Evolutionary conservation across 2,113 vertebrate species (phyloP), one percentile per base, ranked within the genome.

Genomic region (Xerus inauris): DNA sequence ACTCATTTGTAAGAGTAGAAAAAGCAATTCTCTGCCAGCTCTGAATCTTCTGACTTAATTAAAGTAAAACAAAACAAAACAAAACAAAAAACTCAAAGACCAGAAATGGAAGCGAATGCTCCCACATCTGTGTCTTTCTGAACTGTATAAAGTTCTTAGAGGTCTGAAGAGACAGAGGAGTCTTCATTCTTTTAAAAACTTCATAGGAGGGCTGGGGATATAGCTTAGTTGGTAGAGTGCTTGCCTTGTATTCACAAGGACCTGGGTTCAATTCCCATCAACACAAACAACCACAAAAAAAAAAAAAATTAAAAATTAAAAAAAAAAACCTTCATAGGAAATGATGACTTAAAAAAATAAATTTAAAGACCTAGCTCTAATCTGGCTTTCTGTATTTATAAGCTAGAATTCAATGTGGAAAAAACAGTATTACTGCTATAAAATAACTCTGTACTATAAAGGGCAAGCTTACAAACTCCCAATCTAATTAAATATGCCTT

Each of bases 31-130:
- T 97, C 97, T 97, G 98, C 94, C 91, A 69, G 97, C 86, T 93
- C 76, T 87, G 85, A 82, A 96, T 90, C 97, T 96, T 97, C 93
- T 96, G 96, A 97, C 96, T 98, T 95, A 94, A 94, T 94, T 80
- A 71, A 83, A 89, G 67, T 94, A 64, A 72, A 95, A 24, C 81
- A 97, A 92, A 92, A 96, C 94, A 97, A 97, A 91, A 24, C 81
- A 97, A 92, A 92, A 96, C 94, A 97, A 97, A 91, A n/a, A n/a
- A n/a, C n/a, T n/a, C 88, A 91, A 92, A 93, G 91, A 45, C 45
- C 88, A 81, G 49, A 76, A 94, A 75, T 79, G 11, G 62, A 91
- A 96, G 93, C 8, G 20, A 89, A 87, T 82, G 69, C 45, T 57
- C 38, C 65, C 77, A 87, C 14, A 80, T n/a, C 14, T 84, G 42